Base-by-base conservation (phyloP, 2,888 invertebrate genomes). In the Meiosimyza platycephala region DNA sequence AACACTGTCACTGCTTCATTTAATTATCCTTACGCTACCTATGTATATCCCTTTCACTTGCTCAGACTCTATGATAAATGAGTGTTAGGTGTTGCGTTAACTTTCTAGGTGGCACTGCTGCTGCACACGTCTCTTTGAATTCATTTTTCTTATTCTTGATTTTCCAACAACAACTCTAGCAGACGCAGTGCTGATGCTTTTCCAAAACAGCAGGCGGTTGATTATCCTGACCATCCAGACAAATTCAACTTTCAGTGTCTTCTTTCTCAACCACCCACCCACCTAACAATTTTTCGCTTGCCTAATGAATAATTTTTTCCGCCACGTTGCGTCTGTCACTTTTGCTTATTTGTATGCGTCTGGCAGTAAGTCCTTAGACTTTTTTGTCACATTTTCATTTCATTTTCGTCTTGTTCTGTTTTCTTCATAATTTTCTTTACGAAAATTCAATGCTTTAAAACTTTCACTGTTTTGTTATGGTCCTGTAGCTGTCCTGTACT, bases 281-380 rank as follows among this genome's bases (percentile, higher is more conserved):
- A 40, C 3, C 40, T 6, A 40, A 40, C 40, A 40, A n/a, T 40
- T 40, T 40, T 40, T 40, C 40, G 40, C 40, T 40, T 40, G 40
- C 40, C 40, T 40, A 40, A 40, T 40, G 40, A 63, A 63, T 63
- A 63, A 63, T 63, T 63, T 63, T 57, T 63, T 63, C 63, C 63
- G 63, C 63, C 47, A 63, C 48, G 63, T 63, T 16, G 63, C 40
- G 63, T 2, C 63, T 47, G 63, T 63, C 63, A 63, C 47, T 9
- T 9, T 63, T 47, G 63, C 16, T 47, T 13, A 15, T 22, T 22
- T 15, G 22, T 28, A 28, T 18, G 16, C 5, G 18, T 48, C 48
- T 12, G 47, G n/a, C 47, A 9, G 48, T 63, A 13, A n/a, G 63
- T 48, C 47, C 40, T 7, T 12, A n/a, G 63, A 16, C 47, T 40